A percentile compares a stretch with the other conserved stretches of the same genome.
These are phyloP conservation scores for Mastomys natalensis DNA, from an alignment of 2,113 vertebrate genomes.

Conservation along the genomic window DNA sequence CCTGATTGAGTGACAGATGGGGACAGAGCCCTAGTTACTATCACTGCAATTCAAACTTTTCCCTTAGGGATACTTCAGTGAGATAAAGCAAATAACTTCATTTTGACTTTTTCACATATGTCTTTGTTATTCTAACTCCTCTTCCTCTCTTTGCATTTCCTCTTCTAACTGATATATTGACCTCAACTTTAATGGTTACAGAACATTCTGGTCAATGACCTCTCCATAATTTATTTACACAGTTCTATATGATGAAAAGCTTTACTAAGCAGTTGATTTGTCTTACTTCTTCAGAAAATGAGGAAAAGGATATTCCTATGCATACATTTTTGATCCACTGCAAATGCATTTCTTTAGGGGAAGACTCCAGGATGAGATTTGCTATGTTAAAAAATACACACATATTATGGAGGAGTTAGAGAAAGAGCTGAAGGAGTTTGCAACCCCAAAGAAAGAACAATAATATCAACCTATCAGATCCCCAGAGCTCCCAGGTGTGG, in stretches of 20 bases:
- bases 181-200: background rate
- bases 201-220: background rate
- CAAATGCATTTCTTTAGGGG: background rate
- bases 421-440: too few relatives aligned
- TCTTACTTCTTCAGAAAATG: constrained; percentile 19
- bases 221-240: constrained; percentile 7
- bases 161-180: background rate
- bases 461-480: too few relatives aligned
- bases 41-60: background rate
- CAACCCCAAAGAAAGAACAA: too few relatives aligned
- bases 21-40: background rate
- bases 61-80: background rate
- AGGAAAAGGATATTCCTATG: background rate
- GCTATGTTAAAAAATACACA: background rate
- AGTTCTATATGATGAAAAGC: constrained; percentile 19
- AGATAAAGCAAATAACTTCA: background rate
- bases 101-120: background rate
- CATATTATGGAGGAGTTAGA: background rate
- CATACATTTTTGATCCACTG: background rate
- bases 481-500: too few relatives aligned
- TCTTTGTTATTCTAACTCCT: background rate
- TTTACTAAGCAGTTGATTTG: background rate
- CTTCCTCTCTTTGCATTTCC: background rate
- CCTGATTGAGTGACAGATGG: background rate
- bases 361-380: background rate